Conservation (phyloP, 2,797 vertebrate genomes). For the Morelia viridis region DNA sequence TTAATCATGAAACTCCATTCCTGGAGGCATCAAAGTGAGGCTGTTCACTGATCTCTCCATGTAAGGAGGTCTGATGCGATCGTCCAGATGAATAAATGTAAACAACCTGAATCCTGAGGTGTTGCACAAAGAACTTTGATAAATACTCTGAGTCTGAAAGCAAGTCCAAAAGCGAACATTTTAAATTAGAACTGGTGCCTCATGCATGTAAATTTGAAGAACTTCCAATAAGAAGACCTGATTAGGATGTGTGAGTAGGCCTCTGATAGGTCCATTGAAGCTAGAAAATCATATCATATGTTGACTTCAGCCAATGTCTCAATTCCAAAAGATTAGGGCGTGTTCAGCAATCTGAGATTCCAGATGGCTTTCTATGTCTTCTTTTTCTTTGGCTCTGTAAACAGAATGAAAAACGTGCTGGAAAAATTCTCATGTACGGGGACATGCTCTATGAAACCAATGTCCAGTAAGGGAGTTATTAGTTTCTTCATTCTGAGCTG, state of each 20-base stretch:
- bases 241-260: neutral
- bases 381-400: neutral
- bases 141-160: neutral
- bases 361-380: neutral
- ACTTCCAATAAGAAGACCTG: neutral
- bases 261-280: neutral
- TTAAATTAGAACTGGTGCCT: neutral
- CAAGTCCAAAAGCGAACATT: neutral
- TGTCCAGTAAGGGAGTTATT: neutral
- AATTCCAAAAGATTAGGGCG: neutral
- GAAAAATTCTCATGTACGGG: neutral
- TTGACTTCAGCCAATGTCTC: neutral
- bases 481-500: neutral
- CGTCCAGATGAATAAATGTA: neutral
- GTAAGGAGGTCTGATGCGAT: neutral
- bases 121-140: neutral
- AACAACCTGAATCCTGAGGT: neutral
- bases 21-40: neutral
- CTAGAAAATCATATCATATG: neutral
- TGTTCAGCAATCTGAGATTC: neutral
- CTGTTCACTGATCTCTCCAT: neutral
- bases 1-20: neutral
- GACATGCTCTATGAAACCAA: neutral
- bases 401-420: neutral
- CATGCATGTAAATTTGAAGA: neutral